Evolutionary conservation across 2,113 vertebrate genomes (phyloP).

Genomic region (Pelecanoides urinatrix): DNA sequence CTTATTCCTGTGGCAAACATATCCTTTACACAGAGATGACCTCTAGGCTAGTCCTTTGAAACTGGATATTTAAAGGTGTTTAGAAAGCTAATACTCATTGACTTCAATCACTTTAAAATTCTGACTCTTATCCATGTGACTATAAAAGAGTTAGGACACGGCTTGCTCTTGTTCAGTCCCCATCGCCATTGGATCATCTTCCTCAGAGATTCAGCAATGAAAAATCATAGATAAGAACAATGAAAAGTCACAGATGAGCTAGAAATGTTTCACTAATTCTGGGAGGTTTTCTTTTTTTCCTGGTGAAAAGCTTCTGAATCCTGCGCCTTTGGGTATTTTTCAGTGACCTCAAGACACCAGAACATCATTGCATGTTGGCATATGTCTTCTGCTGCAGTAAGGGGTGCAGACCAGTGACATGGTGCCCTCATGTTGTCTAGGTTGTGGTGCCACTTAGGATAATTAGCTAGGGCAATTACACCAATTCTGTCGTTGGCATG

Average conservation of each 20-base stretch:
- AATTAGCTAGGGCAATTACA: background rate
- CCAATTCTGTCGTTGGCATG: background rate
- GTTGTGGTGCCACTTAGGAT: background rate
- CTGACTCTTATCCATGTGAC: background rate
- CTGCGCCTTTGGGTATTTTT: background rate
- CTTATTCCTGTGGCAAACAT: background rate
- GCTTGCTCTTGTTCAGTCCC: background rate
- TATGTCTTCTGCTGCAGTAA: background rate
- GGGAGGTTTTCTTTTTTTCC: background rate
- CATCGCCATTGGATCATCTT: background rate
- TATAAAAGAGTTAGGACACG: background rate
- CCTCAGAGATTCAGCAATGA: background rate
- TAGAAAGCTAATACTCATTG: background rate
- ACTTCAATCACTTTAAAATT: background rate
- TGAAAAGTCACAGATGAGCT: background rate
- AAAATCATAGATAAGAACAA: background rate
- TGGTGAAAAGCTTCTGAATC: background rate
- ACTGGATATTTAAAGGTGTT: background rate
- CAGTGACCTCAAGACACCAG: background rate
- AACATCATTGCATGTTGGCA: background rate
- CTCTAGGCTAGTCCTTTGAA: background rate
- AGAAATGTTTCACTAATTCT: background rate
- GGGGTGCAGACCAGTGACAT: background rate
- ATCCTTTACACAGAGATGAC: background rate
- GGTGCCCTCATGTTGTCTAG: background rate